Base-by-base conservation (phyloP, 2,888 invertebrate genomes). In the Augiades crinisus region DNA sequence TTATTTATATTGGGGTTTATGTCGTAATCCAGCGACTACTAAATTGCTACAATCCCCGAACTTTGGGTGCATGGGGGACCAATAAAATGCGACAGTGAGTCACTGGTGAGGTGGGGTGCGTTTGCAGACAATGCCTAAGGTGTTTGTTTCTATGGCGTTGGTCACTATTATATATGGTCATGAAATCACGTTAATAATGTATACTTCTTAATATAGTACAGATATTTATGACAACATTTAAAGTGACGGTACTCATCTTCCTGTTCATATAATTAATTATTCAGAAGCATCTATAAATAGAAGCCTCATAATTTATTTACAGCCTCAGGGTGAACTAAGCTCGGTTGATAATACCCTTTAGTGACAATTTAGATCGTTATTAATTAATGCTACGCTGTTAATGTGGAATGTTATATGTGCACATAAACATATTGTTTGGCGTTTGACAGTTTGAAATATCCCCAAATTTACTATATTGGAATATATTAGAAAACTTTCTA, bases 1-100 rank as follows among this genome's bases (percentile, higher is more conserved):
- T 50, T 50, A 50, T 50, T 50, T 34, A 50, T 21, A 27, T 41
- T 27, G 27, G 27, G 47, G 21, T 2, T 24, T 36, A 43, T 19
- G 41, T 17, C 7, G 34, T 50, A 36, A 43, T 50, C 36, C 43
- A 10, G 21, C 13, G 33, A 24, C 34, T 8, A 24, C 27, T 36
- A 36, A 50, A 36, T 43, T 43, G 41, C 27, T 27, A 4, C 27
- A 10, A 43, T 27, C 50, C 50, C 41, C 36, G 6, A 43, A 12
- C 21, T 46, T 10, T 13, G 24, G 30, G 34, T 50, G 13, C 43
- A 19, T 22, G 5, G 34, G 43, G 49, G 49, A 43, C 43, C 49
- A 34, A 49, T 49, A 40, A 43, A 44, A 5, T 14, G 12, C 5
- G 21, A 12, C 13, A 19, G 22, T n/a, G 31, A 24, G 38, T 12